Percentiles rank a stretch among this genome's conserved stretches.
phyloP scores from a whole-genome alignment of 1,140 invertebrate genomes.

The Arion vulgaris region DNA sequence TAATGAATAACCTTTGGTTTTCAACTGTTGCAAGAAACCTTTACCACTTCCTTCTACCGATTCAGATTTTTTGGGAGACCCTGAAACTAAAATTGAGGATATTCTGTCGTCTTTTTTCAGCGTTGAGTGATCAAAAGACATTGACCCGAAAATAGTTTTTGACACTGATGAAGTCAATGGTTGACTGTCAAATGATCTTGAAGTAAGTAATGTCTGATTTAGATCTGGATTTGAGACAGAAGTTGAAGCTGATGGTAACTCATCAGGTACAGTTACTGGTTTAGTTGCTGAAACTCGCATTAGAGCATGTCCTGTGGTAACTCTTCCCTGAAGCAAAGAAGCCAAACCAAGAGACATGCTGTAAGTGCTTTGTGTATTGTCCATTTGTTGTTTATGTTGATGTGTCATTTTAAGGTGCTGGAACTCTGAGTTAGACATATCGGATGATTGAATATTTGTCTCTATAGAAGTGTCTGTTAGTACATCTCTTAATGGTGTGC shows the following conservation, averaged over 20 bases:
- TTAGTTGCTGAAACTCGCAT: constrained; percentile 15
- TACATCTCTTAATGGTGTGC: not conserved
- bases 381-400: not conserved
- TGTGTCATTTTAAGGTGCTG: not conserved
- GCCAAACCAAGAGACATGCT: constrained; percentile 85
- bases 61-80: constrained; percentile 4
- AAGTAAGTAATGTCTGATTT: not conserved
- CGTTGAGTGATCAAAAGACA: constrained; percentile 1
- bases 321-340: constrained; percentile 84
- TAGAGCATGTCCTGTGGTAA: constrained; percentile 32
- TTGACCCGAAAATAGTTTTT: constrained; percentile 26
- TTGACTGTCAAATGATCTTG: constrained; percentile 1
- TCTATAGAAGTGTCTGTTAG: not conserved
- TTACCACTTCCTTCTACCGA: constrained; percentile 13
- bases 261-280: constrained; percentile 4
- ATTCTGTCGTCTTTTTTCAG: not conserved
- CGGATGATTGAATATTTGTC: not conserved
- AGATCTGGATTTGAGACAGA: not conserved
- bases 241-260: not conserved
- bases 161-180: not conserved
- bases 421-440: not conserved
- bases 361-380: constrained; percentile 81
- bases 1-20: constrained; percentile 59
- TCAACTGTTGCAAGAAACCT: constrained; percentile 56
- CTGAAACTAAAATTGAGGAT: not conserved